Base-by-base conservation (phyloP, 2,113 vertebrate species). In the Redunca redunca region DNA sequence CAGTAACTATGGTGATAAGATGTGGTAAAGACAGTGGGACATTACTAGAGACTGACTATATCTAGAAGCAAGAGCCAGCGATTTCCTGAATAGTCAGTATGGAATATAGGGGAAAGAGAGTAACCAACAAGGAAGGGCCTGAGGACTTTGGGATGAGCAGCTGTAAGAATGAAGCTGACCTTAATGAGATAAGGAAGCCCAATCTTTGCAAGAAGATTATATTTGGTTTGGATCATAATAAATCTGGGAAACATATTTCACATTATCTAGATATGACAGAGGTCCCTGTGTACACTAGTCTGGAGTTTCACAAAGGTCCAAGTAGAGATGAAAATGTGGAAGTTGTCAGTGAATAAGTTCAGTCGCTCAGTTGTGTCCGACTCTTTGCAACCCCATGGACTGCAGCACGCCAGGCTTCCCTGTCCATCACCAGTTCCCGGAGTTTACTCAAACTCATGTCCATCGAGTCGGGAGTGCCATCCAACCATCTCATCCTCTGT, bases 361-460 rank as follows among this genome's bases (percentile, higher is more conserved):
- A 71, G n/a, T 71, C 0, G 0, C 67, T 71, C 67, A 71, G n/a
- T 71, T 2, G 5, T 71, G n/a, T 71, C n/a, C 0, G 1, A 71
- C 17, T 71, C 67, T 71, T 40, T 71, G 19, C 19, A 21, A 23
- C n/a, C 4, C 19, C n/a, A 23, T 40, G 67, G n/a, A 71, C 19
- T 36, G 10, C 67, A 71, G 19, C 64, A 71, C 0, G 0, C 19
- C 19, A 71, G 64, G 19, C 67, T 23, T 71, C n/a, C n/a, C 17
- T 71, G 67, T 21, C n/a, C 67, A 36, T 40, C 67, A 71, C 67
- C n/a, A 71, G 12, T 5, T 36, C 64, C 17, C 1, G 0, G n/a
- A 21, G 17, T 71, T 36, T 21, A 71, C n/a, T 36, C 33, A 36
- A 21, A 21, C 64, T 67, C n/a, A 67, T 11, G 2, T 36, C n/a